phyloP scores from a whole-genome alignment of 2,113 vertebrate species.

The Tetrao urogallus region DNA sequence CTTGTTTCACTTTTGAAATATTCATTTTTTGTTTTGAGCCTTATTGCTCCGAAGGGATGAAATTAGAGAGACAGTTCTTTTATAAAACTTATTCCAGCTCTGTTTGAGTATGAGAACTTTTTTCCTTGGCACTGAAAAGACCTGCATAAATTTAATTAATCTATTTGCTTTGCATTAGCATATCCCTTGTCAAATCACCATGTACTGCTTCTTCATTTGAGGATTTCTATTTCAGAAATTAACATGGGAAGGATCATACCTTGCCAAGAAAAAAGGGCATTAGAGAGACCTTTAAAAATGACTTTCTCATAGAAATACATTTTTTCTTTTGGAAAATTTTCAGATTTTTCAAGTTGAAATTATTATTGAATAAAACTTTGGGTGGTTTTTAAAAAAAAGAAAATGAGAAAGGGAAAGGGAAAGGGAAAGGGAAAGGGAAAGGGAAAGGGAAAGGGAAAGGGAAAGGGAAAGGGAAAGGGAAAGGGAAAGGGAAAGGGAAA shows the following conservation, averaged over 20 bases:
- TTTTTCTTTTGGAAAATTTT: neutral
- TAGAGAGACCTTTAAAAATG: neutral
- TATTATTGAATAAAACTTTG: neutral
- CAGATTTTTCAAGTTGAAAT: neutral
- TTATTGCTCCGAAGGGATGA: neutral
- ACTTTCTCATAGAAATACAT: neutral
- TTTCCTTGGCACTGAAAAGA: neutral
- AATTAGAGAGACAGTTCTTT: neutral
- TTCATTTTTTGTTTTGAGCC: neutral
- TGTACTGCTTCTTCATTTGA: neutral
- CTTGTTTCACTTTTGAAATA: neutral
- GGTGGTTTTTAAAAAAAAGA: neutral
- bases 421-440: neutral
- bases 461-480: no score
- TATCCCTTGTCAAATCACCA: neutral
- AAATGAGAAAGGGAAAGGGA: neutral
- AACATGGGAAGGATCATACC: neutral
- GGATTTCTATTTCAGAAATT: neutral
- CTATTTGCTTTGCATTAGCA: constrained; percentile 34
- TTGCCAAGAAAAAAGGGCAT: neutral
- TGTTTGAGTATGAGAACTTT: neutral
- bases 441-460: rapidly evolving
- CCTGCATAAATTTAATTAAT: constrained; percentile 6
- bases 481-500: no score
- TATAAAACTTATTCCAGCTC: neutral